Evolutionary conservation across 2,113 vertebrate genomes (phyloP), one percentile per base, ranked within the genome.

Genomic region (Hystrix brachyura): DNA sequence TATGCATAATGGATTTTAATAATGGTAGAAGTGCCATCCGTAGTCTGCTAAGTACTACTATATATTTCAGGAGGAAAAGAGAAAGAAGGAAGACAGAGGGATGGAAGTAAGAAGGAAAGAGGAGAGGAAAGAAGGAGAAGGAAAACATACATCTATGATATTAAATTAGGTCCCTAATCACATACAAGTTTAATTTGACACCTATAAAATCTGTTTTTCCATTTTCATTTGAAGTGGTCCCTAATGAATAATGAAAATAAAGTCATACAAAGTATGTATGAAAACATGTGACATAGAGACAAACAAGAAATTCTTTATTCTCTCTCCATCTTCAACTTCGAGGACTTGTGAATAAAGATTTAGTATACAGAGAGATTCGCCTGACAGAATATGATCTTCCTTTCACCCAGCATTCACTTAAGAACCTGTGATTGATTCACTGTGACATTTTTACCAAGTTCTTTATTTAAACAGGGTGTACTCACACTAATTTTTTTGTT

Each of bases 401-500:
- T 69, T 96, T 86, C 32, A n/a, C 17, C 17, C 57, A 81, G 53
- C 7, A 62, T 92, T 90, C 51, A 91, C 18, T 53, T 64, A 90
- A 51, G 10, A 91, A 85, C 0, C 34, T 55, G 12, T 48, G 72
- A 76, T 57, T 76, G 59, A 76, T 74, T 92, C 48, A 80, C 1
- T 32, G 29, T 97, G 88, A 65, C 88, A 74, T 32, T 0, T 98
- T 91, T 51, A 82, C 17, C 51, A 27, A 72, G 34, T 93, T 95
- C 0, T 57, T 95, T 97, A 80, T 67, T 79, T 94, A 95, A 87
- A 82, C 79, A 95, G 29, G 76, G 3, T 69, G 9, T 76, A 19
- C 15, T 93, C 53, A 80, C 55, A 83, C 19, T 79, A 72, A 57
- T 21, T 29, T 48, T 92, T 93, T 90, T 62, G 29, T 15, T 97